phyloP scores from a whole-genome alignment of 2,797 vertebrate genomes.

The Potorous gilbertii region DNA sequence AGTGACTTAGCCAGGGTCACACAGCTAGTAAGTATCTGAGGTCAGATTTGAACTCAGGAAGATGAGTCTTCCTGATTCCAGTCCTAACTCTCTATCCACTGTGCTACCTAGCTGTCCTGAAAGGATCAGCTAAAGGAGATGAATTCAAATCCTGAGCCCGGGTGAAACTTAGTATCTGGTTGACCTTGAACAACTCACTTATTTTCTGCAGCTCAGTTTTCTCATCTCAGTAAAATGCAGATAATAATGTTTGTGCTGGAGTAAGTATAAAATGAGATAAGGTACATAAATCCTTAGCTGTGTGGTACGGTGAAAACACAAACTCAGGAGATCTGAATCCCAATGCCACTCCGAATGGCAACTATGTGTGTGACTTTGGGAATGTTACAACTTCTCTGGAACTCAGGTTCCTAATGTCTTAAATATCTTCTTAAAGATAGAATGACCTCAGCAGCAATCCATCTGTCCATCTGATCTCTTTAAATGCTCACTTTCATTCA shows the following conservation, averaged over 20 bases:
- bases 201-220: not conserved
- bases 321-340: not conserved
- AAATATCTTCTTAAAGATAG: not conserved
- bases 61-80: not conserved
- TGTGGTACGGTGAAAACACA: not conserved
- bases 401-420: not conserved
- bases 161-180: not conserved
- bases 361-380: not conserved
- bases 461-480: constrained; percentile 83
- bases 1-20: not conserved
- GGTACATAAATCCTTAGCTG: not conserved
- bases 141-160: not conserved
- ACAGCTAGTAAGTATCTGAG: not conserved
- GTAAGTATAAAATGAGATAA: not conserved
- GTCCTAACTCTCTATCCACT: not conserved
- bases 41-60: not conserved
- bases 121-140: not conserved
- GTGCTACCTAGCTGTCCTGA: no score
- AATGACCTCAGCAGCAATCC: constrained; percentile 56
- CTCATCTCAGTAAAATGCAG: not conserved
- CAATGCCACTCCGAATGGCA: not conserved
- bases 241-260: not conserved
- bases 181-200: not conserved
- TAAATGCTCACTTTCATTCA: constrained; percentile 84
- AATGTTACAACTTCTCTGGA: not conserved